Evolutionary conservation across 2,113 vertebrate genomes (phyloP), one percentile per base, ranked within the genome.

Genomic region (Nannospalax galili): DNA sequence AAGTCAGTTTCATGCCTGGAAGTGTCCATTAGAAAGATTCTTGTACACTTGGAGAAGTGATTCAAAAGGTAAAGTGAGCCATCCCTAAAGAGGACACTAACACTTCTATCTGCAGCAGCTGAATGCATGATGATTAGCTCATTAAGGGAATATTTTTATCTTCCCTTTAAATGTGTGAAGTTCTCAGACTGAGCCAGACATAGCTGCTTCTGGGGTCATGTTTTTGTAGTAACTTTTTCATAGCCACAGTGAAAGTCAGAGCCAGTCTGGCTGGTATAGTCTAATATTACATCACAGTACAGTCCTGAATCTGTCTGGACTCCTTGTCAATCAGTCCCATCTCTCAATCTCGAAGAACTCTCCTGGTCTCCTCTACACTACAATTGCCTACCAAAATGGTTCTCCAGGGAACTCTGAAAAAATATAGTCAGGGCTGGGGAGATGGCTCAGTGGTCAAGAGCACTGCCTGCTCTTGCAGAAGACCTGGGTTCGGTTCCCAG

Each of bases 101-200:
- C 32, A 7, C 48, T 77, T 84, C 81, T 84, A n/a, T 64, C 73
- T 79, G 62, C 35, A 78, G n/a, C 56, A 82, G n/a, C 26, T 56
- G 56, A 94, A 56, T 32, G 7, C 64, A 45, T 69, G 52, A 78
- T 77, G 45, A 94, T 82, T 75, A 62, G 48, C 37, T 92, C 85
- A 67, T 78, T 91, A 86, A 64, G 24, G 89, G 52, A 80, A 45
- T 30, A 84, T 67, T 90, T 80, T 69, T 91, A 52, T 90, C 88
- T 85, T 85, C 24, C 17, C 14, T 91, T 95, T 70, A 65, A 94
- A 62, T 48, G n/a, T 60, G 67, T 88, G 28, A 95, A 91, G 72
- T 79, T 84, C 78, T 85, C 96, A 80, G 40, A 77, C 80, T 79
- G 62, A 96, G 69, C 78, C 93, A 97, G 73, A 79, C 84, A 65